Percentiles rank a stretch among this genome's conserved stretches.
phyloP scores from a whole-genome alignment of 2,888 invertebrate genomes.

The Atrina japonica region DNA sequence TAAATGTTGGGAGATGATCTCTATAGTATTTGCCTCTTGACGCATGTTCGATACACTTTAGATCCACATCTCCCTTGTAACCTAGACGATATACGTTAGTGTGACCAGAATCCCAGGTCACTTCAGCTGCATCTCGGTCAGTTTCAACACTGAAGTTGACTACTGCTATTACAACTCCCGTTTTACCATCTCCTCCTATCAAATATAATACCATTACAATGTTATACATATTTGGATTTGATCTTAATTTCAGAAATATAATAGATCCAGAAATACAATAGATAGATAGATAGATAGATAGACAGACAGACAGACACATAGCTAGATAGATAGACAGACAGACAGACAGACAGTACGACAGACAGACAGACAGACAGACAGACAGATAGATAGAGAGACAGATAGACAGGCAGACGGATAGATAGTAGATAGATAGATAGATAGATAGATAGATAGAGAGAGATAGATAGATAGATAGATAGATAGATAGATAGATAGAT shows the following conservation, averaged over 20 bases:
- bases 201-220: not conserved
- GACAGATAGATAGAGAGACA: not conserved
- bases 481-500: not conserved
- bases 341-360: not conserved
- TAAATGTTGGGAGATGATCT: constrained; percentile 90
- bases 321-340: too few relatives aligned
- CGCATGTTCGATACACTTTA: constrained; percentile 88
- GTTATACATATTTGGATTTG: constrained; percentile 80
- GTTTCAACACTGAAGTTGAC: constrained; percentile 62
- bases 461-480: too few relatives aligned
- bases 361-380: not conserved
- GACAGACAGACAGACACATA: too few relatives aligned
- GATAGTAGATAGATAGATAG: too few relatives aligned
- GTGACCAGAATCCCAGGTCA: constrained; percentile 90
- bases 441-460: too few relatives aligned
- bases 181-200: constrained; percentile 84
- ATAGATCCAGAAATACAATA: not conserved
- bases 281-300: too few relatives aligned
- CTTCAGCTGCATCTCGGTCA: constrained; percentile 90
- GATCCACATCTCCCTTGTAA: constrained; percentile 92
- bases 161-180: constrained; percentile 86
- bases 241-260: not conserved
- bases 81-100: constrained; percentile 91
- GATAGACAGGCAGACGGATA: not conserved
- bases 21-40: constrained; percentile 87